A percentile compares a stretch with the other conserved stretches of the same genome.
Evolutionary conservation across 2,888 invertebrate species (phyloP).

Genomic region (Leptinotarsa haldemani): DNA sequence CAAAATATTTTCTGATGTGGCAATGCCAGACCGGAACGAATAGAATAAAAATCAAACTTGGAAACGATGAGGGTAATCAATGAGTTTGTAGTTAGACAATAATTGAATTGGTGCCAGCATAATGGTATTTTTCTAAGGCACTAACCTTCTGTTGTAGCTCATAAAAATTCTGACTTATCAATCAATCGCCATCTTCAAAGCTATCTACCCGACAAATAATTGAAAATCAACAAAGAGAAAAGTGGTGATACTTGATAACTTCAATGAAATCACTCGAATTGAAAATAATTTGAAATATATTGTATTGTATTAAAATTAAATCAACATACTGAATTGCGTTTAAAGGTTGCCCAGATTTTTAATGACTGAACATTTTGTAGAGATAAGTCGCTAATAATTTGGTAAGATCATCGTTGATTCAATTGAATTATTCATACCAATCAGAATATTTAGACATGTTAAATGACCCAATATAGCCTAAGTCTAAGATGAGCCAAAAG

Average conservation of each 20-base stretch:
- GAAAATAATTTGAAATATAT: not conserved
- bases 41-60: not conserved
- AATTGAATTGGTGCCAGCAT: not conserved
- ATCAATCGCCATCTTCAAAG: not conserved
- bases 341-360: too few relatives aligned
- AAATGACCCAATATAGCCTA: too few relatives aligned
- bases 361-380: too few relatives aligned
- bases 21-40: not conserved
- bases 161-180: not conserved
- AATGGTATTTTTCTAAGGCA: too few relatives aligned
- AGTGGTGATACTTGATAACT: not conserved
- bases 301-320: not conserved
- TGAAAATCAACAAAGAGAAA: not conserved
- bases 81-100: not conserved
- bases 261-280: not conserved
- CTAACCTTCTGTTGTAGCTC: not conserved
- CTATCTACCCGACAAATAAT: not conserved
- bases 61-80: not conserved
- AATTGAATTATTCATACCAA: too few relatives aligned
- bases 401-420: too few relatives aligned
- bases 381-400: too few relatives aligned
- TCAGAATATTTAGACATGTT: too few relatives aligned
- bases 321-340: too few relatives aligned
- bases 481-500: too few relatives aligned
- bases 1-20: conserved; percentile 44